phyloP scores from a whole-genome alignment of 2,888 invertebrate genomes.

The Ethmia dodecea region DNA sequence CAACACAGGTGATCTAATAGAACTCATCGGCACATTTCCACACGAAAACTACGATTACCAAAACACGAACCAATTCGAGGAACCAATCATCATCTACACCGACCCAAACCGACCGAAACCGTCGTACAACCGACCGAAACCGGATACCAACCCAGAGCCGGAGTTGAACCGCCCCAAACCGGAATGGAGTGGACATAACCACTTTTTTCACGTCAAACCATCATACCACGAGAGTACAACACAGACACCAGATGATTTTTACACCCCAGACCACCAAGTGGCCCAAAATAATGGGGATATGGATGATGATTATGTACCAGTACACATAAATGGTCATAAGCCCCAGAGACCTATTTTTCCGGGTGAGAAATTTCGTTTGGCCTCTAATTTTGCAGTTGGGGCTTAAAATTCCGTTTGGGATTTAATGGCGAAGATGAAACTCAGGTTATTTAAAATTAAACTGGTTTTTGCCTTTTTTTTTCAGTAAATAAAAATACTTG shows the following conservation, averaged over 20 bases:
- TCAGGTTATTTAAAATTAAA: too few species aligned
- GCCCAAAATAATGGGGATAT: slow-evolving; percentile 33
- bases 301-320: slow-evolving; percentile 70
- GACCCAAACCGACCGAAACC: slow-evolving; percentile 54
- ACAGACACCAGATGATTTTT: slow-evolving; percentile 42
- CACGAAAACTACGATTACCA: slow-evolving; percentile 67
- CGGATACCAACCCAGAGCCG: slow-evolving; percentile 23
- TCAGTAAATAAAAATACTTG: slow-evolving; percentile 17
- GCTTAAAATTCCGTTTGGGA: slow-evolving; percentile 24
- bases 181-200: slow-evolving; percentile 42
- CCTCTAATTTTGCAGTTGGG: slow-evolving; percentile 22
- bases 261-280: slow-evolving; percentile 39
- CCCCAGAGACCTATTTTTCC: slow-evolving; percentile 61
- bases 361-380: slow-evolving; percentile 51
- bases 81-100: slow-evolving; percentile 70
- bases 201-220: slow-evolving; percentile 68
- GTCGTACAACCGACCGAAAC: slow-evolving; percentile 33
- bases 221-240: slow-evolving; percentile 67
- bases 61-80: slow-evolving; percentile 67
- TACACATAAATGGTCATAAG: slow-evolving; percentile 47
- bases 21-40: slow-evolving; percentile 71
- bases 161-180: slow-evolving; percentile 34
- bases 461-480: slow-evolving; percentile 11
- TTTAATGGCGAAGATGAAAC: too few species aligned
- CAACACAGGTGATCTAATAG: slow-evolving; percentile 70